Evolutionary conservation across 2,113 vertebrate genomes (phyloP).

Genomic region (Acanthisitta chloris): DNA sequence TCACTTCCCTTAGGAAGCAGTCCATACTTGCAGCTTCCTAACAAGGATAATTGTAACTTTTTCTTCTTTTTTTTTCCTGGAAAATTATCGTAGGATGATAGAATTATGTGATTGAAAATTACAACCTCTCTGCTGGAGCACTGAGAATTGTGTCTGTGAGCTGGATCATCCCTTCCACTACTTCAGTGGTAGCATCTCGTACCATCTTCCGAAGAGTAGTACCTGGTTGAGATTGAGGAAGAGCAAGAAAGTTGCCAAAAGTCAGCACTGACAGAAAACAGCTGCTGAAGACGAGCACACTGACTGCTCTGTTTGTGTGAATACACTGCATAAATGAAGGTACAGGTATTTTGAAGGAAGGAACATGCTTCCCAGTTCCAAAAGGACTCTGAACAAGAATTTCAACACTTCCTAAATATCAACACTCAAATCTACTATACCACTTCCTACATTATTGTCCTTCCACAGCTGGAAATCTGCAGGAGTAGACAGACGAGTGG

Average conservation of each 20-base stretch:
- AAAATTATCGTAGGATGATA: background rate
- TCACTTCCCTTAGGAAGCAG: background rate
- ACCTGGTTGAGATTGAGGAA: slow-evolving; percentile 70
- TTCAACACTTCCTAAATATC: background rate
- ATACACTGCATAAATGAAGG: background rate
- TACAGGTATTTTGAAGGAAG: background rate
- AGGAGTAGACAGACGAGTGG: background rate
- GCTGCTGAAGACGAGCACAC: background rate
- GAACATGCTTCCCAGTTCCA: background rate
- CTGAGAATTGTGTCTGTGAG: slow-evolving; percentile 82
- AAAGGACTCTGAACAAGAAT: background rate
- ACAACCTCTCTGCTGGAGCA: slow-evolving; percentile 81
- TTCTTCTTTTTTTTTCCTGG: background rate
- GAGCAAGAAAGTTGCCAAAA: background rate
- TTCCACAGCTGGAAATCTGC: background rate
- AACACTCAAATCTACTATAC: background rate
- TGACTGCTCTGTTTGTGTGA: background rate
- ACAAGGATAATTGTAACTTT: background rate
- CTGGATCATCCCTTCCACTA: slow-evolving; percentile 84
- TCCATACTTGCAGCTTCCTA: background rate
- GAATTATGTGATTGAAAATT: background rate
- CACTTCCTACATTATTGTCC: background rate
- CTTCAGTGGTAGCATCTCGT: slow-evolving; percentile 78
- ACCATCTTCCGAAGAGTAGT: slow-evolving; percentile 82
- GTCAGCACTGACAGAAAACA: background rate